Evolutionary conservation across 2,797 vertebrate species (phyloP).

Genomic region (Neopelma chrysocephalum): DNA sequence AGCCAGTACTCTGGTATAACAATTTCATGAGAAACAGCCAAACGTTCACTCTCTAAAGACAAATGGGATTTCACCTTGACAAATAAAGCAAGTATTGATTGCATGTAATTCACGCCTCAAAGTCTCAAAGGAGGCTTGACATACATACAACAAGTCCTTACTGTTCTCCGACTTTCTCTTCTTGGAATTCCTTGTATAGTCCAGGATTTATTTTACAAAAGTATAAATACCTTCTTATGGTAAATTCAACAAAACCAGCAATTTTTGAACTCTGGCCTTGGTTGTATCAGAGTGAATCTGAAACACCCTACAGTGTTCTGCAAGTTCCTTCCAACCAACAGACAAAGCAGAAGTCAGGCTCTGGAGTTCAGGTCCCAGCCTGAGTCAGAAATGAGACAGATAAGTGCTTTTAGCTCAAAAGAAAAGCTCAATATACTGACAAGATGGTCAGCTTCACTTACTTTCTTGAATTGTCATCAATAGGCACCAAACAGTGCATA

Average conservation of each 20-base stretch:
- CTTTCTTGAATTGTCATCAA: background rate
- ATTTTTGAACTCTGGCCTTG: background rate
- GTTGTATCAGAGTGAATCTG: background rate
- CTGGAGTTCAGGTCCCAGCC: background rate
- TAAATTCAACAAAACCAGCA: background rate
- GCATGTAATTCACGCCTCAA: background rate
- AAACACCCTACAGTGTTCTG: background rate
- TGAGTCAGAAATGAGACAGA: background rate
- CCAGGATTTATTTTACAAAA: background rate
- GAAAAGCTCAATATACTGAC: background rate
- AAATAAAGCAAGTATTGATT: background rate
- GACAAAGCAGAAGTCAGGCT: background rate
- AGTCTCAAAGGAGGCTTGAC: background rate
- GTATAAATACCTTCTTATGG: background rate
- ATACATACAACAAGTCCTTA: background rate
- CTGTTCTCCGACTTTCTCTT: background rate
- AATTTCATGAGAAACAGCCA: background rate
- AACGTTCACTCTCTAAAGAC: background rate
- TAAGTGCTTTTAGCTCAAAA: background rate
- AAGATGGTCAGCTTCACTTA: background rate
- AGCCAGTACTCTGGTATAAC: background rate
- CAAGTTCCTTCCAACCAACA: background rate
- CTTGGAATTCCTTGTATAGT: background rate
- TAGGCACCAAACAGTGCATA: background rate
- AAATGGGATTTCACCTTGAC: background rate